Evolutionary conservation across 1,140 invertebrate genomes (phyloP).

Genomic region (Drosophila subobscura): DNA sequence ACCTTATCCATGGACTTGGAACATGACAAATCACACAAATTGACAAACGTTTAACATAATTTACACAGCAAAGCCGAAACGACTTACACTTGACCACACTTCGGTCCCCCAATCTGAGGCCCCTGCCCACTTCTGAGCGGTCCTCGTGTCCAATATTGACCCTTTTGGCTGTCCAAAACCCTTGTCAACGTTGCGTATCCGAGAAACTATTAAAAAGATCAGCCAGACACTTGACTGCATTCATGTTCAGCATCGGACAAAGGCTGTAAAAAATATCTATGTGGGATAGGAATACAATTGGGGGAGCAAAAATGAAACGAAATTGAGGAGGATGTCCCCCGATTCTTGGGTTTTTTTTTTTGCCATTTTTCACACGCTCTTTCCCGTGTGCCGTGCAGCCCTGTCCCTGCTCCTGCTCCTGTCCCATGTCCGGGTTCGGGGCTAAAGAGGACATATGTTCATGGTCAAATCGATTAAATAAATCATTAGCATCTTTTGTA

Average conservation of each 20-base stretch:
- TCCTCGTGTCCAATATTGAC: constrained; percentile 56
- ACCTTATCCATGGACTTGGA: constrained; percentile 40
- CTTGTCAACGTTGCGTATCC: constrained; percentile 78
- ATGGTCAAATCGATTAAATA: constrained; percentile 84
- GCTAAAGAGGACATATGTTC: constrained; percentile 71
- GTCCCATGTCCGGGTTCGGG: too few species aligned
- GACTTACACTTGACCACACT: constrained; percentile 71
- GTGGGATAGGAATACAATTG: constrained; percentile 2
- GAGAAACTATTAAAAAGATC: constrained; percentile 81
- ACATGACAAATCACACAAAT: constrained; percentile 78
- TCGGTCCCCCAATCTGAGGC: background rate
- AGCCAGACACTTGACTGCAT: constrained; percentile 58
- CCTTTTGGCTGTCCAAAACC: constrained; percentile 68
- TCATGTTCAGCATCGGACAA: background rate
- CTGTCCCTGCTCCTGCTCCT: too few species aligned
- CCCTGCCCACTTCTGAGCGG: too few species aligned
- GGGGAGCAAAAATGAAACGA: constrained; percentile 16
- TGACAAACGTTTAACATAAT: constrained; percentile 82
- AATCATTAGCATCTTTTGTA: constrained; percentile 84
- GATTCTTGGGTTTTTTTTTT: constrained; percentile 27
- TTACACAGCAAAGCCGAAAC: constrained; percentile 71
- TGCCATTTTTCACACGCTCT: constrained; percentile 74
- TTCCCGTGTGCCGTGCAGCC: background rate
- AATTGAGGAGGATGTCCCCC: constrained; percentile 40
- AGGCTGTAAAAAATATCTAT: background rate